These are phyloP conservation scores for Himantopus leucocephalus DNA, from an alignment of 2,113 vertebrate species.

Conservation along the genomic window DNA sequence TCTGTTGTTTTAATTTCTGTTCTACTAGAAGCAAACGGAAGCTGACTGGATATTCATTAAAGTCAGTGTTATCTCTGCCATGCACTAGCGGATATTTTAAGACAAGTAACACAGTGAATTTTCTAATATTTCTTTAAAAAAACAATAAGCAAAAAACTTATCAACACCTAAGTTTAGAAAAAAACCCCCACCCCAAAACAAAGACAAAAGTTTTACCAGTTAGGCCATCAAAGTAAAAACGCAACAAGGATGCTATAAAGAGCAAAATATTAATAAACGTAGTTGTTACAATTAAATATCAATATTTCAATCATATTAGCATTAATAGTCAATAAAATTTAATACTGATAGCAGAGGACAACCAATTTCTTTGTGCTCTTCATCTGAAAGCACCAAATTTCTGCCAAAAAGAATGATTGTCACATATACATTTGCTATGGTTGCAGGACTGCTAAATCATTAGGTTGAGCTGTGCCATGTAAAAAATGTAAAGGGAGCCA, in stretches of 20 bases:
- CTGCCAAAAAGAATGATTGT: background rate
- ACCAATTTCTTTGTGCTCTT: background rate
- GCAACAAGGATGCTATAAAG: background rate
- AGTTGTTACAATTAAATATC: background rate
- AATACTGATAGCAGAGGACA: background rate
- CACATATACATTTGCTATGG: background rate
- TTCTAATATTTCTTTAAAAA: background rate
- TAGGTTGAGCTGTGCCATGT: background rate
- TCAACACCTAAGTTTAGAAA: background rate
- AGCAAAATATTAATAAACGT: background rate
- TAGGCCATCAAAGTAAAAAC: background rate
- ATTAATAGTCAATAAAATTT: background rate
- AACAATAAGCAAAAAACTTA: background rate
- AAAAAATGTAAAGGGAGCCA: background rate
- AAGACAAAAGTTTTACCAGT: background rate
- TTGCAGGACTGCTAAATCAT: background rate
- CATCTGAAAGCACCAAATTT: background rate
- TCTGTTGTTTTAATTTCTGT: background rate
- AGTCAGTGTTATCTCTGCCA: background rate
- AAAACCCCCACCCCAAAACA: fast-evolving
- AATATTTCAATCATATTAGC: background rate
- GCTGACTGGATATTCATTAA: background rate
- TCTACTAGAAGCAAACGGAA: background rate
- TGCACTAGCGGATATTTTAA: background rate
- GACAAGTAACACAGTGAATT: background rate